phyloP scores from a whole-genome alignment of 2,113 vertebrate species.

The Aegypius monachus region DNA sequence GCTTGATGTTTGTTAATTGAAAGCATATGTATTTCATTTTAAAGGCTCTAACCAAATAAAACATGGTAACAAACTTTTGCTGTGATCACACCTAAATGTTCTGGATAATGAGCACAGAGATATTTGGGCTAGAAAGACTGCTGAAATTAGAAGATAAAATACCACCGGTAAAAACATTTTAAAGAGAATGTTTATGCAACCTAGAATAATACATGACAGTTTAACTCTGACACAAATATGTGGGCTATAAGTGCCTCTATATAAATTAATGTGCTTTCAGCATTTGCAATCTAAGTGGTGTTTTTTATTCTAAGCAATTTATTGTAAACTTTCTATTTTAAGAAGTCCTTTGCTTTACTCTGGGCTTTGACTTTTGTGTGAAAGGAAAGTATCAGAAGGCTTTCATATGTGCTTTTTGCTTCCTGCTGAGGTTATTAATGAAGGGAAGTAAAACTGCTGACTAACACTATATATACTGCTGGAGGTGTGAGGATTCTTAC shows the following conservation, averaged over 20 bases:
- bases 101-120: background rate
- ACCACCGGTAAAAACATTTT: background rate
- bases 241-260: background rate
- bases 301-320: background rate
- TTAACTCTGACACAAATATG: background rate
- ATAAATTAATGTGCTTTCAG: background rate
- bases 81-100: background rate
- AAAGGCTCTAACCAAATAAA: background rate
- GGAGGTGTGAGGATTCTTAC: background rate
- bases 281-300: background rate
- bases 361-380: conserved; percentile 1
- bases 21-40: background rate
- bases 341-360: conserved; percentile 4
- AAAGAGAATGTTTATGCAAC: background rate
- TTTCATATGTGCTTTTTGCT: background rate
- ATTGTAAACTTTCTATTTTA: conserved; percentile 13
- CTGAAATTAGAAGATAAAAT: background rate
- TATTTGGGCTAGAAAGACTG: background rate
- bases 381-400: background rate
- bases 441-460: conserved; percentile 33
- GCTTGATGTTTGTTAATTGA: background rate
- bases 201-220: background rate
- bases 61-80: background rate
- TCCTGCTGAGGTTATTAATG: conserved; percentile 41
- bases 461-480: background rate